These are phyloP conservation scores for Andrena fulva DNA, from an alignment of 2,888 invertebrate species.

Conservation along the genomic window DNA sequence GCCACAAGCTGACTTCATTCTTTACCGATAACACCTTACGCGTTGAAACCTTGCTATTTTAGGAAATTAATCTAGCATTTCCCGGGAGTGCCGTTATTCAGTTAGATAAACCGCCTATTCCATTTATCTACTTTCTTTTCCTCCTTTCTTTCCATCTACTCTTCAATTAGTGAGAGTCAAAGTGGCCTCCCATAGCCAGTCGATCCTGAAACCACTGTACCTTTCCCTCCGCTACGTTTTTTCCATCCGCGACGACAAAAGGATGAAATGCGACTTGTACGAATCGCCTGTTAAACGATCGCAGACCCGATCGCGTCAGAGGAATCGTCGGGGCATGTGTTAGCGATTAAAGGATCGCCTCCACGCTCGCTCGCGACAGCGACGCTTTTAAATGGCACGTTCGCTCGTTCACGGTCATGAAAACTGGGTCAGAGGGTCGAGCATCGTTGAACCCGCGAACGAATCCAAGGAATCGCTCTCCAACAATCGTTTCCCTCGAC, in stretches of 20 bases:
- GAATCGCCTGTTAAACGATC: background rate
- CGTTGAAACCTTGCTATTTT: no score
- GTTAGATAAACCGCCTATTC: no score
- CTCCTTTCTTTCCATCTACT: no score
- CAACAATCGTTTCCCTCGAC: constrained; percentile 50
- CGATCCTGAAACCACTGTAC: background rate
- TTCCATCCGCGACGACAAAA: no score
- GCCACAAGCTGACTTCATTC: no score
- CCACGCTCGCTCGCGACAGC: constrained; percentile 38
- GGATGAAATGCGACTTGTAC: background rate
- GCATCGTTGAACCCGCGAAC: constrained; percentile 46
- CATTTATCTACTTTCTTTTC: no score
- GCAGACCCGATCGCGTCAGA: constrained; percentile 11
- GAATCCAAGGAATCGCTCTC: constrained; percentile 60
- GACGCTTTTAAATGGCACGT: constrained; percentile 53
- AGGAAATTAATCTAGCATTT: no score
- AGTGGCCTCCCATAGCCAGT: no score
- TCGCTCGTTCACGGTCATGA: constrained; percentile 67
- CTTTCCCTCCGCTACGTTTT: background rate
- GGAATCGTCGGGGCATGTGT: constrained; percentile 44
- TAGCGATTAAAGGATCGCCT: constrained; percentile 62
- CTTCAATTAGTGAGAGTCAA: no score
- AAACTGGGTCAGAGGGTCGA: constrained; percentile 68
- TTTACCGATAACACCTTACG: no score
- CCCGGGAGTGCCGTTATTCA: no score